A percentile compares a stretch with the other conserved stretches of the same genome.
Evolutionary conservation across 2,113 vertebrate species (phyloP).

Genomic region (Rhynchomys soricoides): DNA sequence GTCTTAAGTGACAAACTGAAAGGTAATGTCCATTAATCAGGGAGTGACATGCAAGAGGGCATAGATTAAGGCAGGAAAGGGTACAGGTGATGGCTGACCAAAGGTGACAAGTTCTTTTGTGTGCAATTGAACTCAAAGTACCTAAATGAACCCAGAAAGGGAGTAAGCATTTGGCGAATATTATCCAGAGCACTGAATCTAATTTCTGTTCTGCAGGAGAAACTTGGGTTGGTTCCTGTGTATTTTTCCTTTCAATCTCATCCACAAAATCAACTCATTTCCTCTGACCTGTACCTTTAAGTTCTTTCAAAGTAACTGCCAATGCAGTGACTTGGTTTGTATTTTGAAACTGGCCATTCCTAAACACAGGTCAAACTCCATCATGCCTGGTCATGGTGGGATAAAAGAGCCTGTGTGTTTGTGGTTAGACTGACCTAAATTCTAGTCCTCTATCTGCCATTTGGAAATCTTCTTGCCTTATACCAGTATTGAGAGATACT

Average conservation of each 20-base stretch:
- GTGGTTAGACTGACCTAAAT: not conserved
- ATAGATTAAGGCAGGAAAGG: not conserved
- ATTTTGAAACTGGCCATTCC: not conserved
- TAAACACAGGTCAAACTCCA: not conserved
- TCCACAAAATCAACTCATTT: not conserved
- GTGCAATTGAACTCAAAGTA: not conserved
- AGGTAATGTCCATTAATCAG: not conserved
- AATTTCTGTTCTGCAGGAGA: not conserved
- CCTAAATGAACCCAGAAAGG: not conserved
- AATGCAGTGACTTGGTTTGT: constrained; percentile 37
- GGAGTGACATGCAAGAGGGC: not conserved
- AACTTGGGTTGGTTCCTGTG: not conserved
- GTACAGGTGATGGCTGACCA: not conserved
- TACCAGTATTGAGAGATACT: not conserved
- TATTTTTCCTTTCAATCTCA: not conserved
- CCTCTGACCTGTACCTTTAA: constrained; percentile 2
- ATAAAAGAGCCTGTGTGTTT: not conserved
- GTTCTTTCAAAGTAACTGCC: constrained; percentile 13
- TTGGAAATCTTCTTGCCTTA: not conserved
- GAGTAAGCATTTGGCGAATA: not conserved
- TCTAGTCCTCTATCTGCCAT: not conserved
- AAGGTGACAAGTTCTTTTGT: not conserved
- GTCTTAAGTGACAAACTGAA: not conserved
- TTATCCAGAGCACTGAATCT: not conserved
- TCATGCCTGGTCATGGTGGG: not conserved